These are phyloP conservation scores for Graptemys geographica DNA, from an alignment of 2,797 vertebrate genomes.

Conservation along the genomic window DNA sequence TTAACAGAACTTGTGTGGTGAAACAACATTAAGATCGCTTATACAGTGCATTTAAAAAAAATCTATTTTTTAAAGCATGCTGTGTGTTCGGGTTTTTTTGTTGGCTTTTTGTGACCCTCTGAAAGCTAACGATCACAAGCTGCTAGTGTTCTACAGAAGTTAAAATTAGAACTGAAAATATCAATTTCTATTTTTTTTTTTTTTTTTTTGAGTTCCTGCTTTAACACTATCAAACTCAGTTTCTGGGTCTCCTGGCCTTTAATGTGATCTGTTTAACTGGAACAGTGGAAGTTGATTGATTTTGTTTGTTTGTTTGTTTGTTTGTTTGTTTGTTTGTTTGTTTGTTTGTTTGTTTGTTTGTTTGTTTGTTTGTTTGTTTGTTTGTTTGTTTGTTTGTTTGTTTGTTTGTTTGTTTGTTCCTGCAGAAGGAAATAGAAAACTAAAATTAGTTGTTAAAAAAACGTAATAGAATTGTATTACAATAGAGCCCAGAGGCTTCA, in stretches of 20 bases:
- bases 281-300: background rate
- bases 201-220: background rate
- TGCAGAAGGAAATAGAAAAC: background rate
- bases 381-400: background rate
- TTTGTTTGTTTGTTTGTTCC: too few species aligned
- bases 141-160: background rate
- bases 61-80: background rate
- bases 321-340: too few species aligned
- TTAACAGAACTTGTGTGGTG: background rate
- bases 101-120: background rate
- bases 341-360: background rate
- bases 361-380: too few species aligned
- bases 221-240: background rate
- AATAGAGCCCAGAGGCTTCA: background rate
- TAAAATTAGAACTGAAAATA: background rate
- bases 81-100: background rate
- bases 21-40: background rate
- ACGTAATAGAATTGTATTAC: background rate
- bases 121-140: background rate
- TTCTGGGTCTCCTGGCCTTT: background rate
- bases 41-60: background rate
- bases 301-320: background rate
- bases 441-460: background rate
- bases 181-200: background rate
- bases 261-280: background rate